Base-by-base conservation (phyloP, 2,888 invertebrate genomes). In the Drosophila tanythrix region DNA sequence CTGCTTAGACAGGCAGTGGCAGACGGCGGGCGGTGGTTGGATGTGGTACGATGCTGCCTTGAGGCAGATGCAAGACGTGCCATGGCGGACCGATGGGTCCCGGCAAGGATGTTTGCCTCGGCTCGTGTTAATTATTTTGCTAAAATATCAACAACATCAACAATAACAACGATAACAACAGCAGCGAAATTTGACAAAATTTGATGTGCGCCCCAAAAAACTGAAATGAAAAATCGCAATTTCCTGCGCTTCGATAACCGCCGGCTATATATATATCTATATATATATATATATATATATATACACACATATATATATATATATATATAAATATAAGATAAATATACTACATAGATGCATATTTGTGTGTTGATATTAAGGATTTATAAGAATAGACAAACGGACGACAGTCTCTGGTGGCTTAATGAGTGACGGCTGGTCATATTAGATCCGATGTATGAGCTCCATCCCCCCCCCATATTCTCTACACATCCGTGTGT, bases 391-490 rank as follows among this genome's bases (percentile, higher is more conserved):
- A 78, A 80, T 81, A 67, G 61, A 48, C 36, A 56, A 66, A 62
- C 67, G 76, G 82, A 76, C 88, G 84, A 70, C 77, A 80, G 70
- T 53, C 62, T 51, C 60, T 61, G 73, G 72, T 76, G 82, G 83
- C 88, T 88, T 86, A 86, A 86, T 86, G 85, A 86, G 88, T 86
- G 85, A 86, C 88, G 88, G 83, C 71, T 86, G 85, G 88, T 83
- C 85, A 86, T 86, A 86, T 86, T 86, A 86, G 85, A 86, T 74
- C 77, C 70, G 74, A 83, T 81, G 71, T 70, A 76, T 67, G 69
- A 60, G 63, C 60, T 55, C 46, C 48, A 58, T n/a, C 4, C 11
- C 38, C 13, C 13, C 33, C 25, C n/a, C 35, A n/a, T 48, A 13
- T 38, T 11, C 3, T 27, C 15, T 15, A 15, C 25, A 15, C 15